phyloP scores from a whole-genome alignment of 2,113 vertebrate genomes.

The Cyprinodon tularosa region DNA sequence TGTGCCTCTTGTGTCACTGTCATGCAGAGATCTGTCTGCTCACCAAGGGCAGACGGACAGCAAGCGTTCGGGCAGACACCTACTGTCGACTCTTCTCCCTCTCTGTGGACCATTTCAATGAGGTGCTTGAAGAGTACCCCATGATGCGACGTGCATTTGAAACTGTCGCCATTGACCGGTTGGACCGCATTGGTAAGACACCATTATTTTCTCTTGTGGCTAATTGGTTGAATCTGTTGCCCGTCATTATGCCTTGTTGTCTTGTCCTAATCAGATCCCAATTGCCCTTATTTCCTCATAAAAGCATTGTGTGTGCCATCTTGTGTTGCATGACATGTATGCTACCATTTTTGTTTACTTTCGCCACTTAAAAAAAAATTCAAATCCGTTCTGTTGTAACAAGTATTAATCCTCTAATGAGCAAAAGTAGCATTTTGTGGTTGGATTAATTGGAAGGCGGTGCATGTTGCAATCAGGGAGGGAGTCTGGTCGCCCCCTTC shows the following conservation, averaged over 20 bases:
- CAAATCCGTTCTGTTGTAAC: conserved; percentile 51
- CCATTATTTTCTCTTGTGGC: conserved; percentile 15
- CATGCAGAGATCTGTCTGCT: conserved; percentile 93
- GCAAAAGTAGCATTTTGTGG: conserved; percentile 68
- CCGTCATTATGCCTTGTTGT: conserved; percentile 75
- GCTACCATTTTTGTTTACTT: conserved; percentile 40
- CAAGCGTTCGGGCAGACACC: conserved; percentile 96
- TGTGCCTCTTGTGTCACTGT: conserved; percentile 9
- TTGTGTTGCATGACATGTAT: conserved; percentile 80
- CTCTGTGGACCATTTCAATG: conserved; percentile 98
- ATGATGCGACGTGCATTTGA: conserved; percentile 99
- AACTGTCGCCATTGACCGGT: conserved; percentile 96
- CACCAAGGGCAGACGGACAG: conserved; percentile 96
- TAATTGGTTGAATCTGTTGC: conserved; percentile 58
- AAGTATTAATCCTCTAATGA: conserved; percentile 71
- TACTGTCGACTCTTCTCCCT: conserved; percentile 98
- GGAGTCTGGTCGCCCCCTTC: conserved; percentile 64
- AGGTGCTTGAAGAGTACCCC: conserved; percentile 97
- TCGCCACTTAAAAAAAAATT: conserved; percentile 39
- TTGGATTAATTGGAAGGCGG: conserved; percentile 76
- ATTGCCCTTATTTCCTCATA: conserved; percentile 70
- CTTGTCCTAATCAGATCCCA: conserved; percentile 67
- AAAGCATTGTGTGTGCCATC: conserved; percentile 78
- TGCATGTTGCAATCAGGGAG: conserved; percentile 81
- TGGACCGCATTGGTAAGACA: conserved; percentile 94